phyloP scores from a whole-genome alignment of 2,888 invertebrate genomes.

The Drosophila rellima region DNA sequence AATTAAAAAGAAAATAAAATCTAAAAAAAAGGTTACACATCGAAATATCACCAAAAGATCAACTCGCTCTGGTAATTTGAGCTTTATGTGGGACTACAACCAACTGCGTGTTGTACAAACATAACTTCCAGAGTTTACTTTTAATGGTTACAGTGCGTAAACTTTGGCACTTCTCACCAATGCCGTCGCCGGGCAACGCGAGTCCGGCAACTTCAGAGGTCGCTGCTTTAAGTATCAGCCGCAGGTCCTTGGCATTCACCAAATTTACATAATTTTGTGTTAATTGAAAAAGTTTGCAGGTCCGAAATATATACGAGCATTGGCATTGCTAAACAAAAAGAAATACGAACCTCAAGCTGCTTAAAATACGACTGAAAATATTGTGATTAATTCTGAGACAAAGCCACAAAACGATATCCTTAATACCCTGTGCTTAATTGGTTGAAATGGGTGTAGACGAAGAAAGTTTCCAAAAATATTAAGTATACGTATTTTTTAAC shows the following conservation, averaged over 20 bases:
- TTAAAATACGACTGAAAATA: slow-evolving; percentile 65
- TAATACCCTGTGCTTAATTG: neutral
- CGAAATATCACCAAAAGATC: slow-evolving; percentile 11
- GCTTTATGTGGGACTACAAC: slow-evolving; percentile 5
- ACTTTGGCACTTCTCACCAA: slow-evolving; percentile 32
- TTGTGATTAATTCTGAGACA: slow-evolving; percentile 70
- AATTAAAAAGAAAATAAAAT: neutral
- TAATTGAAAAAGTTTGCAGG: slow-evolving; percentile 72
- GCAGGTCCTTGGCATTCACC: slow-evolving; percentile 43
- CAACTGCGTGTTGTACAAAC: slow-evolving; percentile 2
- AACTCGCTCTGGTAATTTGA: slow-evolving; percentile 19
- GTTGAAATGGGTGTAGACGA: neutral
- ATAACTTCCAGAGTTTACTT: slow-evolving; percentile 33
- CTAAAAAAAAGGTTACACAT: neutral
- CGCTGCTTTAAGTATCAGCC: neutral
- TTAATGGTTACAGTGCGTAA: slow-evolving; percentile 34
- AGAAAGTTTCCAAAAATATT: neutral
- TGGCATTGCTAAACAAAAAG: slow-evolving; percentile 21
- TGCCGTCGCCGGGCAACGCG: slow-evolving; percentile 30
- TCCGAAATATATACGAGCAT: slow-evolving; percentile 55
- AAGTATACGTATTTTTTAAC: neutral
- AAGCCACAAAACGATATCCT: slow-evolving; percentile 32
- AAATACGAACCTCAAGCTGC: slow-evolving; percentile 45
- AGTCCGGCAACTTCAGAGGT: slow-evolving; percentile 17
- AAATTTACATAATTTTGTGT: slow-evolving; percentile 77